Evolutionary conservation across 2,888 invertebrate species (phyloP).

Genomic region (Platycheirus albimanus): DNA sequence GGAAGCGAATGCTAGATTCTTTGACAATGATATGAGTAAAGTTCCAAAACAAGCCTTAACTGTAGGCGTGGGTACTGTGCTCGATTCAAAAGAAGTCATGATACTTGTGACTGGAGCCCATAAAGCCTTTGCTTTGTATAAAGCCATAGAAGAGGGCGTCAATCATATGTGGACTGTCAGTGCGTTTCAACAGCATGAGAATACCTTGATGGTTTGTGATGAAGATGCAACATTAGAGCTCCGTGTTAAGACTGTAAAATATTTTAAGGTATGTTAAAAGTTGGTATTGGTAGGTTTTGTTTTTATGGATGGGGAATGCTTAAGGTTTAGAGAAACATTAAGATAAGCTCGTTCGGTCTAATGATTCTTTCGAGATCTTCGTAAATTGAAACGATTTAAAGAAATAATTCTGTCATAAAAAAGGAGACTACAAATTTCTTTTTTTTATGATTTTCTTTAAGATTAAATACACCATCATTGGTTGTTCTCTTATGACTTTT

Average conservation of each 20-base stretch:
- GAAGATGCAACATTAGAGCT: constrained; percentile 98
- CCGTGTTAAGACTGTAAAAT: constrained; percentile 98
- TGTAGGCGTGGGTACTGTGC: constrained; percentile 99
- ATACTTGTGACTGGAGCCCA: constrained; percentile 98
- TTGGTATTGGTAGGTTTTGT: not conserved
- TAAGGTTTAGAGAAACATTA: too few relatives aligned
- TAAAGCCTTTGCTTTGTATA: constrained; percentile 97
- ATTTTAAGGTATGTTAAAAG: constrained; percentile 91
- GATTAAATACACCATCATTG: too few relatives aligned
- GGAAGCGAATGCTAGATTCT: constrained; percentile 98
- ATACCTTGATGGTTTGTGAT: constrained; percentile 96
- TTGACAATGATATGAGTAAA: constrained; percentile 95
- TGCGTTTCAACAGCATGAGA: constrained; percentile 97
- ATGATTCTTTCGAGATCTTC: too few relatives aligned
- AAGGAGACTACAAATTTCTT: too few relatives aligned
- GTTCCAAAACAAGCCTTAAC: constrained; percentile 98
- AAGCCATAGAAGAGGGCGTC: constrained; percentile 98
- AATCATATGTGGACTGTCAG: constrained; percentile 99
- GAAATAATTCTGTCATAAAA: too few relatives aligned
- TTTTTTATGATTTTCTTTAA: too few relatives aligned
- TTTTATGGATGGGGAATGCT: too few relatives aligned
- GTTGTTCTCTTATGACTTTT: too few relatives aligned
- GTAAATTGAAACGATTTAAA: too few relatives aligned
- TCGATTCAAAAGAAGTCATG: constrained; percentile 99
- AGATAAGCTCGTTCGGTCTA: too few relatives aligned